Base-by-base conservation (phyloP, 2,797 vertebrate species). In the Phaenicophaeus curvirostris region DNA sequence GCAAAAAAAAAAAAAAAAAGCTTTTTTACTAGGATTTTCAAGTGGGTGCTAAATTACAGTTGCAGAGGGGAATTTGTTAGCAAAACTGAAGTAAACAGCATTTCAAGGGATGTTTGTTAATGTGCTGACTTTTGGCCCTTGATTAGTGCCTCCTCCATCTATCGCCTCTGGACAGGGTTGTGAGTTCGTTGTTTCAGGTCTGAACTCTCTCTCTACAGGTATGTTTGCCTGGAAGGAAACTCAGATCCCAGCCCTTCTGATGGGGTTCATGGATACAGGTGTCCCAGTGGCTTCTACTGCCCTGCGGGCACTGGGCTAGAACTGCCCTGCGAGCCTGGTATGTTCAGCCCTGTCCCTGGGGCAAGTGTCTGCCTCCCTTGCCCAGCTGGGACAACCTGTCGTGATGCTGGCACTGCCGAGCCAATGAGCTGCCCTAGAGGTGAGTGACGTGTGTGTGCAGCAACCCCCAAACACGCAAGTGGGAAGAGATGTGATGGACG, bases 301-400 rank as follows among this genome's bases (percentile, higher is more conserved):
- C 98, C 98, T 6, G 84, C 95, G 23, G 99, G 99, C 89, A 97
- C 98, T 14, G 96, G 87, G 62, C 69, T 91, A 3, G 98, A 99
- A 74, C 53, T 98, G 61, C 98, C 99, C 44, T 99, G 99, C 78
- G 96, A 98, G 89, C 98, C 99, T 48, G 99, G 99, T 59, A 98
- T 98, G 14, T 99, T 99, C 96, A 99, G 98, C 83, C 98, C 98
- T 8, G 62, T 94, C 55, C 96, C 97, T 3, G 99, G 98, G 21
- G 98, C 98, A 17, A 95, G 97, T 6, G 20, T 31, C 79, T 99
- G 99, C 96, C 91, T 98, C 57, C 93, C 95, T 31, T 99, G 99
- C 93, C 99, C 98, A 1, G 90, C 97, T 20, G 99, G 99, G 21
- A 98, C 89, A n/a, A 73, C 93, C 92, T 99, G 99, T 61, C 96